These are phyloP conservation scores for Pangasius sanitwongsei DNA, from an alignment of 2,797 vertebrate genomes.

Conservation along the genomic window DNA sequence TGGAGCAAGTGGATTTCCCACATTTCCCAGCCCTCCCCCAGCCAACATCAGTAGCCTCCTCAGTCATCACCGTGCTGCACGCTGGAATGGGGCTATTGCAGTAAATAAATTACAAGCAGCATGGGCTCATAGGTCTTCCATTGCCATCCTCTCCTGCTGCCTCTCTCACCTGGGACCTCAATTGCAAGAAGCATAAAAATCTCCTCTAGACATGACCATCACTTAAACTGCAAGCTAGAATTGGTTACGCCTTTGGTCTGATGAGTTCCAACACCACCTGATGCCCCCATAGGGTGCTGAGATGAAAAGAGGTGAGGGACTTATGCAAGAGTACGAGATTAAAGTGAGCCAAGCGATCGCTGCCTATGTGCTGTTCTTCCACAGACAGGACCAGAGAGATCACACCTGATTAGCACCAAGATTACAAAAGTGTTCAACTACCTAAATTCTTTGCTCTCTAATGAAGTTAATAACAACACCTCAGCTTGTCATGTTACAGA, in stretches of 20 bases:
- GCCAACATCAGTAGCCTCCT: background rate
- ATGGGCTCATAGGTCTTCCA: slow-evolving; percentile 16
- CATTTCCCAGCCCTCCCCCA: background rate
- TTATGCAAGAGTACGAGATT: background rate
- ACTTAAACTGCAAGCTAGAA: slow-evolving; percentile 35
- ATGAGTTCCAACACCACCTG: slow-evolving; percentile 52
- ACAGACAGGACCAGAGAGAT: background rate
- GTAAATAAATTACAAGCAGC: slow-evolving; percentile 51
- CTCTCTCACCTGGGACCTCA: slow-evolving; percentile 1
- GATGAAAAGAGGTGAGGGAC: background rate
- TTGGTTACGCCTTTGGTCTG: slow-evolving; percentile 35
- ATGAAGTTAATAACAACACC: background rate
- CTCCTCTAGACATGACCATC: slow-evolving; percentile 29
- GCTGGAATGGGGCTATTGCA: slow-evolving; percentile 20
- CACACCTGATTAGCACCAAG: background rate
- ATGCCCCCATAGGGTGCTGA: slow-evolving; percentile 32
- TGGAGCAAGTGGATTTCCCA: background rate
- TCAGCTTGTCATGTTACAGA: background rate
- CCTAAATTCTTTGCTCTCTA: background rate
- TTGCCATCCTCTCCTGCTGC: background rate
- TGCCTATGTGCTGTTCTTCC: background rate
- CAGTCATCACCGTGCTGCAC: background rate
- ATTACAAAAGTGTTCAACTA: background rate
- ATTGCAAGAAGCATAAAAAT: slow-evolving; percentile 29
- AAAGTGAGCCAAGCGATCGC: background rate